Base-by-base conservation (phyloP, 1,140 invertebrate genomes). In the Drosophila bocki region DNA sequence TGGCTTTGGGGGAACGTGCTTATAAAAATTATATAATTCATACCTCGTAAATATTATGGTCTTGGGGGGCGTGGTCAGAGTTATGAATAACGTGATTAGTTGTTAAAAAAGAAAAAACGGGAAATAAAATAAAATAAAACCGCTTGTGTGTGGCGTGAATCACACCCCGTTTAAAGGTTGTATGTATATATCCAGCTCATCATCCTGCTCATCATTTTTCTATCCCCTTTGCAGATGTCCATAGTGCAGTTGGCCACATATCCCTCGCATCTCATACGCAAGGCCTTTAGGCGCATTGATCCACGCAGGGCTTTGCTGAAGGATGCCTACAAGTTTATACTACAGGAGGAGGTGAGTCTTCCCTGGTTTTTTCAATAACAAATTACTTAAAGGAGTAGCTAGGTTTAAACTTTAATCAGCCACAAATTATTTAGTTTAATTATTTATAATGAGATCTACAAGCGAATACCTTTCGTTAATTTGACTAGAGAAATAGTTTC, bases 11-110 rank as follows among this genome's bases (percentile, higher is more conserved):
- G 41, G 8, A 75, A 88, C 78, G 86, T 90, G 85, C 85, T 81
- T 85, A 90, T 85, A 85, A 85, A 85, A 88, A 87, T 87, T 87
- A 88, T 87, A 90, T 90, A 90, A 90, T 90, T 90, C 85, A 90
- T 90, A 91, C 74, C 86, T 91, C 86, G 64, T 90, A 90, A 90
- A 90, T 76, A 90, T 88, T 82, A 84, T 71, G 81, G 63, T 54
- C 83, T 37, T 41, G 48, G 33, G 33, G 45, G 53, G 64, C 54
- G 62, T 83, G 80, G 82, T 50, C 75, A 78, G 78, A 70, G 85
- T 82, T 90, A 81, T 88, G 85, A 90, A 88, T 90, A 88, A 88
- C 85, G 81, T 90, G 85, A 88, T 88, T 88, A 90, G 86, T 85
- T 91, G 75, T 77, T 61, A 82, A 82, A 82, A 88, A 78, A 53